phyloP scores from a whole-genome alignment of 2,888 invertebrate genomes.

The Dromius quadrimaculatus region DNA sequence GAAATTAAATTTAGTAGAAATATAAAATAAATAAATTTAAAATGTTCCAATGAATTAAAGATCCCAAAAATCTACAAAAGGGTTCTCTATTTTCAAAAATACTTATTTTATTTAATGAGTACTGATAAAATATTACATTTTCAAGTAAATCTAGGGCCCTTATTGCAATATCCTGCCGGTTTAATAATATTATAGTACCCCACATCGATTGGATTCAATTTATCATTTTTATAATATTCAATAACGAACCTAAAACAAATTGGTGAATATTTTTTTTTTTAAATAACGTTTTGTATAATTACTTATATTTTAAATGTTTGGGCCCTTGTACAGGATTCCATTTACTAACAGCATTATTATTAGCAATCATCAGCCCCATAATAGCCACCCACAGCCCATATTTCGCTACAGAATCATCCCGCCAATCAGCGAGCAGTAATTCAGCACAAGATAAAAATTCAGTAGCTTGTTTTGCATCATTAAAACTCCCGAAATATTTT shows the following conservation, averaged over 20 bases:
- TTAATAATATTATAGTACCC: slow-evolving; percentile 36
- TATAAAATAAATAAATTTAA: no score
- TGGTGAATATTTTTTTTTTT: neutral
- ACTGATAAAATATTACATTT: neutral
- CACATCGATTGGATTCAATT: slow-evolving; percentile 1
- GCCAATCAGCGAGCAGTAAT: slow-evolving; percentile 75
- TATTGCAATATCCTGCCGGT: slow-evolving; percentile 4
- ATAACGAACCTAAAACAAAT: slow-evolving; percentile 2
- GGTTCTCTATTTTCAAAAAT: no score
- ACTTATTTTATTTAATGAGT: slow-evolving; percentile 1
- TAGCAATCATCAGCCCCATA: slow-evolving; percentile 79
- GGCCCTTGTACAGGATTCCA: slow-evolving; percentile 81
- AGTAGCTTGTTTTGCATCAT: slow-evolving; percentile 72
- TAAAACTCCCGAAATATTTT: slow-evolving; percentile 76
- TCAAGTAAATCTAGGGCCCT: neutral
- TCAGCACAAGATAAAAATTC: slow-evolving; percentile 80
- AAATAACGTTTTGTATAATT: slow-evolving; percentile 22
- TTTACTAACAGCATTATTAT: slow-evolving; percentile 75
- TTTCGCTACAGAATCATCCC: slow-evolving; percentile 63
- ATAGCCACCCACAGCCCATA: slow-evolving; percentile 75
- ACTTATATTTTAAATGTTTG: slow-evolving; percentile 59
- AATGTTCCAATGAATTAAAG: no score
- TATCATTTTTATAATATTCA: slow-evolving; percentile 1
- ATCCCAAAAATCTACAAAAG: no score
- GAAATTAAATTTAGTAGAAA: no score